These are phyloP conservation scores for Alligator sinensis DNA, from an alignment of 2,113 vertebrate species.

Conservation along the genomic window DNA sequence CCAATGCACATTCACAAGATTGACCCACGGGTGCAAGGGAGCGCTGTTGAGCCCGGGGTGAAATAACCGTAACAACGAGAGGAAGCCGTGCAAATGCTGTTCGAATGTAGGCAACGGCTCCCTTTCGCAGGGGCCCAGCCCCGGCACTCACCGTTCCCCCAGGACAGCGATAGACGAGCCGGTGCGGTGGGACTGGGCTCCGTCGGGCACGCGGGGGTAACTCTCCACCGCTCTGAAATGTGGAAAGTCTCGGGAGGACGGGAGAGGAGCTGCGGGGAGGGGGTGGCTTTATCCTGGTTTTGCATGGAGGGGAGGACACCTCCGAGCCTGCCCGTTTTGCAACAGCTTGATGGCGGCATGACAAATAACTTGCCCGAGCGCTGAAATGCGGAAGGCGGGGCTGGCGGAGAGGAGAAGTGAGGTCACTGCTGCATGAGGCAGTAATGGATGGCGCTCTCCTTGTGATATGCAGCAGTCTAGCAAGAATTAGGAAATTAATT, in stretches of 20 bases:
- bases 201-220: not conserved
- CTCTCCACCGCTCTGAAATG: not conserved
- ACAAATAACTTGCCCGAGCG: constrained; percentile 58
- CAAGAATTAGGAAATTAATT: constrained; percentile 80
- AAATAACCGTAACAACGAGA: too few species aligned
- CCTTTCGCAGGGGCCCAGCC: too few species aligned
- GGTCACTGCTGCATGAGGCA: constrained; percentile 50
- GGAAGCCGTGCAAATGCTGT: too few species aligned
- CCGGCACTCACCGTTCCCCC: too few species aligned
- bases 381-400: constrained; percentile 49
- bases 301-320: constrained; percentile 19
- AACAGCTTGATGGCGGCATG: constrained; percentile 27
- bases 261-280: too few species aligned
- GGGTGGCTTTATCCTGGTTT: not conserved
- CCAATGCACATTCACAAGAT: too few species aligned
- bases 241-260: too few species aligned
- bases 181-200: too few species aligned
- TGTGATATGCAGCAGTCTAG: constrained; percentile 63
- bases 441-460: constrained; percentile 65
- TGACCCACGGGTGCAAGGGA: too few species aligned
- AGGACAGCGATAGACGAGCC: too few species aligned
- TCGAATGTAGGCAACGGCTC: too few species aligned
- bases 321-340: not conserved
- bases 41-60: too few species aligned
- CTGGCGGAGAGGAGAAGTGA: constrained; percentile 35